phyloP scores from a whole-genome alignment of 2,888 invertebrate genomes.

The Taphrorychus bicolor region DNA sequence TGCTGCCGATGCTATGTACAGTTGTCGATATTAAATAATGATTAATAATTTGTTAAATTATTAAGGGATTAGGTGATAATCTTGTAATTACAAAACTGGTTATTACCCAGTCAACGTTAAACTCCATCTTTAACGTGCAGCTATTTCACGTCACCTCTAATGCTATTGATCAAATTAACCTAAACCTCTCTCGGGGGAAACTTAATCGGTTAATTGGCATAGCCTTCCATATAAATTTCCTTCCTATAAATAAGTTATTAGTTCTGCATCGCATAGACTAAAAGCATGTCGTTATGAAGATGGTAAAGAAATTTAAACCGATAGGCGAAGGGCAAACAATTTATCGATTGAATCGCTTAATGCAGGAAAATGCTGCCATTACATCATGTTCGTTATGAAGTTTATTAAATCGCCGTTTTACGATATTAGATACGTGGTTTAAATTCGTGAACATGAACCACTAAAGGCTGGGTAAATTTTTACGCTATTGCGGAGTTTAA shows the following conservation, averaged over 20 bases:
- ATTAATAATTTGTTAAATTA: too few species aligned
- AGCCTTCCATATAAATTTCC: not conserved
- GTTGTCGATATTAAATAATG: too few species aligned
- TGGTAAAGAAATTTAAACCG: not conserved
- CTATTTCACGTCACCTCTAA: too few species aligned
- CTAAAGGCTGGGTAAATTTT: not conserved
- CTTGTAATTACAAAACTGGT: too few species aligned
- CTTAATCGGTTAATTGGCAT: conserved; percentile 1
- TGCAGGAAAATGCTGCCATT: not conserved
- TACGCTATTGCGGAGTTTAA: too few species aligned
- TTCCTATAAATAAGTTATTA: not conserved
- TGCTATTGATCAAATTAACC: not conserved
- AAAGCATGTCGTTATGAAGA: conserved; percentile 1
- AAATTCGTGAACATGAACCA: not conserved
- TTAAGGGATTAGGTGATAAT: too few species aligned
- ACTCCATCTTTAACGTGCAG: too few species aligned
- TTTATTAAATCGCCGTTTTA: not conserved
- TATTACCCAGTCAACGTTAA: too few species aligned
- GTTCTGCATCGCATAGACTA: not conserved
- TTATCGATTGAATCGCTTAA: not conserved
- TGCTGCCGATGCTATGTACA: too few species aligned
- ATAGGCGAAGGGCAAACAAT: not conserved
- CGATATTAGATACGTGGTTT: not conserved
- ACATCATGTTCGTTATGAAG: not conserved
- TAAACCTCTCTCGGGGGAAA: not conserved